Percentiles rank a stretch among this genome's conserved stretches.
phyloP scores from a whole-genome alignment of 2,797 vertebrate genomes.

The Liasis olivaceus region DNA sequence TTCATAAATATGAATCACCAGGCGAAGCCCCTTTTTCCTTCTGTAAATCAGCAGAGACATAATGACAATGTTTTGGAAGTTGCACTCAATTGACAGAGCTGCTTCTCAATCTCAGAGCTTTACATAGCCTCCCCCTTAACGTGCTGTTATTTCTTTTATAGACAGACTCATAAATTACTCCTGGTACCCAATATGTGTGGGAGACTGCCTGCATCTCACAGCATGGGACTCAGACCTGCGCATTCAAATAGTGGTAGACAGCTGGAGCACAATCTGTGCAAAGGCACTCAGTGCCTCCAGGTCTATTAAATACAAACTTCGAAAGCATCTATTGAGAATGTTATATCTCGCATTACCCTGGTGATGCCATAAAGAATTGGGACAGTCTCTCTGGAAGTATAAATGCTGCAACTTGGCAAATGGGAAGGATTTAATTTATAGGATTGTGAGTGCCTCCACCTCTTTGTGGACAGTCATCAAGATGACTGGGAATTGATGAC shows the following conservation, averaged over 20 bases:
- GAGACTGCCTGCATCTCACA: slow-evolving; percentile 69
- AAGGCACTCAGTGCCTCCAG: slow-evolving; percentile 67
- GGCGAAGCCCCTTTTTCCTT: slow-evolving; percentile 53
- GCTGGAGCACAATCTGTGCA: slow-evolving; percentile 73
- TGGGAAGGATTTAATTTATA: slow-evolving; percentile 24
- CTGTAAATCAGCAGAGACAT: slow-evolving; percentile 67
- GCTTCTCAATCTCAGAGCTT: slow-evolving; percentile 67
- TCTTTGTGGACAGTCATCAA: not conserved
- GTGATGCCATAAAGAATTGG: slow-evolving; percentile 60
- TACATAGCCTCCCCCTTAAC: slow-evolving; percentile 68
- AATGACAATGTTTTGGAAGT: slow-evolving; percentile 64
- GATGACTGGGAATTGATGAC: not conserved
- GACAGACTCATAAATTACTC: slow-evolving; percentile 72
- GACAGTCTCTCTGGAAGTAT: slow-evolving; percentile 48
- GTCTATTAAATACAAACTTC: slow-evolving; percentile 70
- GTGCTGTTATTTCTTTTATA: slow-evolving; percentile 67
- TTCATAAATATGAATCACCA: slow-evolving; percentile 59
- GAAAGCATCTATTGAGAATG: slow-evolving; percentile 67
- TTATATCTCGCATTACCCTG: slow-evolving; percentile 54
- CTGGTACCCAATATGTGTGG: slow-evolving; percentile 67
- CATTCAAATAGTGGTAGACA: slow-evolving; percentile 70
- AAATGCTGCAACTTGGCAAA: slow-evolving; percentile 50
- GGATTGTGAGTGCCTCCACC: not conserved
- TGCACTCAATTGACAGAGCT: slow-evolving; percentile 64
- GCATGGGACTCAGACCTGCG: slow-evolving; percentile 65